Percentiles rank a stretch among this genome's conserved stretches.
Evolutionary conservation across 2,888 invertebrate species (phyloP).

Genomic region (Fabriciana adippe): DNA sequence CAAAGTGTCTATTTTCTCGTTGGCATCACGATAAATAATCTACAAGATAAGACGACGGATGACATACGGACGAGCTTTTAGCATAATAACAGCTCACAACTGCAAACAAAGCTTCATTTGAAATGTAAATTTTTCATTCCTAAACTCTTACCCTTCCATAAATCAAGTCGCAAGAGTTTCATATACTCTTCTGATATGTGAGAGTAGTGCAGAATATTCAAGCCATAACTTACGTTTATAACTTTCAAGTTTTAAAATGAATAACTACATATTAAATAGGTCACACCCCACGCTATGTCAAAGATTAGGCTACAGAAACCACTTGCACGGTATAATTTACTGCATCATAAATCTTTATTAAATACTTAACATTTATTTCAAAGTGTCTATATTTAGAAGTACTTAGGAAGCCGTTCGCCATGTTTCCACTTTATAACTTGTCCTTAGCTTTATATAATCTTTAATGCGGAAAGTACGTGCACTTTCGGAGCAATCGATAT

Average conservation of each 20-base stretch:
- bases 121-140: conserved; percentile 20
- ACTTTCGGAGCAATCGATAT: conserved; percentile 33
- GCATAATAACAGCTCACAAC: conserved; percentile 21
- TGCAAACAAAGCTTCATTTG: conserved; percentile 24
- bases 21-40: conserved; percentile 34
- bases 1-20: conserved; percentile 49
- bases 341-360: conserved; percentile 42
- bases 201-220: conserved; percentile 7
- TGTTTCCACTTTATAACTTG: background rate
- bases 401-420: background rate
- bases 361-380: conserved; percentile 29
- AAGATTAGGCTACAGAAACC: conserved; percentile 17
- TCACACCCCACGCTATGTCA: conserved; percentile 17
- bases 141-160: conserved; percentile 2
- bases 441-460: conserved; percentile 6
- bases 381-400: conserved; percentile 11
- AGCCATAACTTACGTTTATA: conserved; percentile 16
- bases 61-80: conserved; percentile 27
- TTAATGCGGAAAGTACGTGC: conserved; percentile 42
- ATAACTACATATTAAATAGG: conserved; percentile 15
- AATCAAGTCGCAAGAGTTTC: background rate
- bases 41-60: conserved; percentile 27
- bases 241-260: conserved; percentile 15
- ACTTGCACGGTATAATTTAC: conserved; percentile 31
- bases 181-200: conserved; percentile 6